phyloP scores from a whole-genome alignment of 2,113 vertebrate species.

The Saguinus imperator region DNA sequence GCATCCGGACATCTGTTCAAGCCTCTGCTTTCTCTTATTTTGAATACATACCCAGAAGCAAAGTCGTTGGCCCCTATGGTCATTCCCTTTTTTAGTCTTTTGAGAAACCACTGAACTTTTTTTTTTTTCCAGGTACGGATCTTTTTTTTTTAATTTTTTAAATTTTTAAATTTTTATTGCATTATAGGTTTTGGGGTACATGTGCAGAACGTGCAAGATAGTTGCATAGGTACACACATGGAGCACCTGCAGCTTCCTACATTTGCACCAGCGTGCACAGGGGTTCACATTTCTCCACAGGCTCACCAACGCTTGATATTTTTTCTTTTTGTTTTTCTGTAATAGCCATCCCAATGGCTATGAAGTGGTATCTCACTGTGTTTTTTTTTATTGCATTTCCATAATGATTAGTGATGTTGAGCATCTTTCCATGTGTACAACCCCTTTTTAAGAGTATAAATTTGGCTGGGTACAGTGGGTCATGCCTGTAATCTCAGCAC shows the following conservation, averaged over 20 bases:
- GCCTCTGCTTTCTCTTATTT: neutral
- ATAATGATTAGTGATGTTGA: neutral
- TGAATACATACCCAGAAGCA: neutral
- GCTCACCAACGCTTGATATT: too few species aligned
- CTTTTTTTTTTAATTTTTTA: too few species aligned
- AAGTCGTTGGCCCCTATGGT: too few species aligned
- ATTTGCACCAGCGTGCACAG: neutral
- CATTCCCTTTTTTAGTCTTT: neutral
- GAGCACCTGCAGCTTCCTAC: neutral
- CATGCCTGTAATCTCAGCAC: too few species aligned
- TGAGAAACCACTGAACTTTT: neutral
- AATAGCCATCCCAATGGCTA: too few species aligned
- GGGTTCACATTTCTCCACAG: too few species aligned
- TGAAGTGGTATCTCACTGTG: neutral
- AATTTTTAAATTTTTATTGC: too few species aligned
- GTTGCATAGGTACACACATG: too few species aligned
- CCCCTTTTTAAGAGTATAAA: neutral
- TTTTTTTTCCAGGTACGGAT: too few species aligned
- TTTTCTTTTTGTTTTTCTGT: neutral
- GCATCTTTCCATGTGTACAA: neutral
- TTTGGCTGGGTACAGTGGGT: neutral
- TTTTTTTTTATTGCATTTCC: neutral
- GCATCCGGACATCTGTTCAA: neutral
- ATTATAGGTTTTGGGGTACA: too few species aligned
- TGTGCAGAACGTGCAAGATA: too few species aligned